Evolutionary conservation across 1,140 invertebrate species (phyloP).

Genomic region (Drosophila fuyamai): DNA sequence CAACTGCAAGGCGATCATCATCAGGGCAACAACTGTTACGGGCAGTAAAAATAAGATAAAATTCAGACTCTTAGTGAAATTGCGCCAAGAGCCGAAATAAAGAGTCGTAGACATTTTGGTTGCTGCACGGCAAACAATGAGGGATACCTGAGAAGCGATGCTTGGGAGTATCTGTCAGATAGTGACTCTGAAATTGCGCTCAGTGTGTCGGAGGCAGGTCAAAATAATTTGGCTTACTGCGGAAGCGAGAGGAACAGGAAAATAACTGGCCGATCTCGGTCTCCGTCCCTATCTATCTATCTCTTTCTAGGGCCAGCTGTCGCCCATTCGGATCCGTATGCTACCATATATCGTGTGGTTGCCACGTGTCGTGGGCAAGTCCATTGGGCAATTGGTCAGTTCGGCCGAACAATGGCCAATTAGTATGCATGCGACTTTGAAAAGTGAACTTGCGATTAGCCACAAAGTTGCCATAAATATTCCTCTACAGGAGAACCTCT

Average conservation of each 20-base stretch:
- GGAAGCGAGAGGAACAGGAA: constrained; percentile 47
- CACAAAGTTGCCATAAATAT: constrained; percentile 27
- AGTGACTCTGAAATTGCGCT: constrained; percentile 12
- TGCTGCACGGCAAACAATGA: constrained; percentile 41
- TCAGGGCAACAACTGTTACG: constrained; percentile 73
- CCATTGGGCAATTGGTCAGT: constrained; percentile 69
- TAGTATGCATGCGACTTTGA: constrained; percentile 67
- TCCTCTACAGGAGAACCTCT: background rate
- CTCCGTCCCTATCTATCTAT: constrained; percentile 43
- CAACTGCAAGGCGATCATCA: constrained; percentile 28
- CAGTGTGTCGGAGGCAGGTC: constrained; percentile 64
- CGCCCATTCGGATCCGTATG: constrained; percentile 22
- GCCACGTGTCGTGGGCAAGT: constrained; percentile 72
- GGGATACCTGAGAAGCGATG: too few species aligned
- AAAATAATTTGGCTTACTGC: constrained; percentile 70
- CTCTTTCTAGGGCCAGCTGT: constrained; percentile 65
- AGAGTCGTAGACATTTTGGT: constrained; percentile 51
- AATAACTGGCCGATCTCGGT: constrained; percentile 17
- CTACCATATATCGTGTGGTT: constrained; percentile 61
- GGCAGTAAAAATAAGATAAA: constrained; percentile 76
- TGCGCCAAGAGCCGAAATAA: constrained; percentile 61
- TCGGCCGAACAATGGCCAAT: constrained; percentile 42
- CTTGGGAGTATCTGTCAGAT: background rate
- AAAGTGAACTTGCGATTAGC: constrained; percentile 73
- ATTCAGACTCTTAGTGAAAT: constrained; percentile 63